Evolutionary conservation across 1,140 invertebrate species (phyloP).

Genomic region (Papilio aristodemus): DNA sequence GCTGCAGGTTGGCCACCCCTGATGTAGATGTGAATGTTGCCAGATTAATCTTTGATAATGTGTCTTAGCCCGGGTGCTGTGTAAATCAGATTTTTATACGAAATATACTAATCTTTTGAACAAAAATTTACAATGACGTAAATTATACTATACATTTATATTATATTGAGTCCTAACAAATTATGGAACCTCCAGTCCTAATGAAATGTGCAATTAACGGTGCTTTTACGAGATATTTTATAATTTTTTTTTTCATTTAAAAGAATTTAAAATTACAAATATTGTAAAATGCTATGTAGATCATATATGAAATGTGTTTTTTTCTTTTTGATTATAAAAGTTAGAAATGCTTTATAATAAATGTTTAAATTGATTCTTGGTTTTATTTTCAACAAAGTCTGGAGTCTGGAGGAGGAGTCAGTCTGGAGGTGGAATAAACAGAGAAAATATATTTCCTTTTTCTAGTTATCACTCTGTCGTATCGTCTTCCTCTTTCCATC

Average conservation of each 20-base stretch:
- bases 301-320: neutral
- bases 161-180: neutral
- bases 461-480: no score
- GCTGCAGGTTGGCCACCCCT: no score
- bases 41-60: neutral
- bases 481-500: no score
- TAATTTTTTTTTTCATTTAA: no score
- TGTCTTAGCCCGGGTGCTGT: conserved; percentile 5
- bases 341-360: conserved; percentile 31
- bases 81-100: conserved; percentile 6
- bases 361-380: conserved; percentile 27
- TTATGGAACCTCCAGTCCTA: no score
- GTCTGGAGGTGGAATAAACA: no score
- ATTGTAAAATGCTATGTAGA: conserved; percentile 14
- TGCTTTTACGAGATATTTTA: neutral
- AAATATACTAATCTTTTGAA: conserved; percentile 4
- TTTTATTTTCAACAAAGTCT: conserved; percentile 36
- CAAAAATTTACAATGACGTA: neutral
- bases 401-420: no score
- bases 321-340: conserved; percentile 2
- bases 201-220: neutral
- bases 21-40: conserved; percentile 1
- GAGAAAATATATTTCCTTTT: no score
- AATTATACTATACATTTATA: no score
- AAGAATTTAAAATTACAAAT: no score